These are phyloP conservation scores for Lasiurus cinereus DNA, from an alignment of 2,113 vertebrate genomes.

Conservation along the genomic window DNA sequence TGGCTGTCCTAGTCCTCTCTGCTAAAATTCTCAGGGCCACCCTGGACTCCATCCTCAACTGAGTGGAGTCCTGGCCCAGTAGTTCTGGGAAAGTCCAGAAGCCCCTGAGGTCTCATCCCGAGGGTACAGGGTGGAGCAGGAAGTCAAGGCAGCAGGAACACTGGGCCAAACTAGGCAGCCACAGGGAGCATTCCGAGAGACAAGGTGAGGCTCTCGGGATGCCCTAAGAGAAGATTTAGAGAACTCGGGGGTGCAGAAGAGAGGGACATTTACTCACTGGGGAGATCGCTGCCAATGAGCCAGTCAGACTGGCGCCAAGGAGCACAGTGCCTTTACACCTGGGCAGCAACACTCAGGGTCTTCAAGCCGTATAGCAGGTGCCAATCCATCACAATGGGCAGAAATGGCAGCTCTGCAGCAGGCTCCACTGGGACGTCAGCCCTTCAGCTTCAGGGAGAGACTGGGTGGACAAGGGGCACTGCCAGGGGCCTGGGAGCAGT, in stretches of 20 bases:
- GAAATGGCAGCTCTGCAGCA: not conserved
- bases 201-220: not conserved
- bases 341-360: not conserved
- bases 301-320: not conserved
- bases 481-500: not conserved
- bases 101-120: rapidly evolving
- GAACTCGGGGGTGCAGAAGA: not conserved
- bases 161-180: not conserved
- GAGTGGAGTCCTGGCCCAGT: not conserved
- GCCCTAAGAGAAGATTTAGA: not conserved
- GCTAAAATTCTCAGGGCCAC: not conserved
- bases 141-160: not conserved
- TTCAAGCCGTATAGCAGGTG: not conserved
- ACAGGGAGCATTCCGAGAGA: not conserved
- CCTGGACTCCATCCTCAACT: not conserved
- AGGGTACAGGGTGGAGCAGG: not conserved
- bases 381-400: rapidly evolving
- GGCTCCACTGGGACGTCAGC: not conserved
- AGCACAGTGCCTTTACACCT: not conserved
- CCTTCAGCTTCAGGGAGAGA: not conserved
- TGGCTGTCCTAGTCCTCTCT: not conserved
- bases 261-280: not conserved
- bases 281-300: not conserved
- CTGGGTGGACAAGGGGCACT: not conserved
- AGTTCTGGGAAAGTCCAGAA: not conserved